These are phyloP conservation scores for Parelbella ahira DNA, from an alignment of 2,888 invertebrate species.

Conservation along the genomic window DNA sequence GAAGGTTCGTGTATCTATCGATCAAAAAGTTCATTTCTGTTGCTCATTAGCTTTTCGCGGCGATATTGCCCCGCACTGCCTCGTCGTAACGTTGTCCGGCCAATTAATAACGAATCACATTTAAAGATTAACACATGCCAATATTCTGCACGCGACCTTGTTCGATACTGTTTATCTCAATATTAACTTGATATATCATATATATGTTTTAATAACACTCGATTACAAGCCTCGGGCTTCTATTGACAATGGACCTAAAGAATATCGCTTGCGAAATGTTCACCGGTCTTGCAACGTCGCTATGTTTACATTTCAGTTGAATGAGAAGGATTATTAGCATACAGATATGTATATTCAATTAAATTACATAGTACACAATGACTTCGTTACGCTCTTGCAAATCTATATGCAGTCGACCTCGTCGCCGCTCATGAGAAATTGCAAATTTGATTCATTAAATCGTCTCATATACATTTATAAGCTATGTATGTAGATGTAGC, in stretches of 20 bases:
- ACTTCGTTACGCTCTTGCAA: constrained; percentile 22
- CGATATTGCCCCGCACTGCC: constrained; percentile 32
- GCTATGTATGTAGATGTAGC: constrained; percentile 8
- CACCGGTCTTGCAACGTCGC: constrained; percentile 21
- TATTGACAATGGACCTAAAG: constrained; percentile 39
- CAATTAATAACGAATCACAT: constrained; percentile 37
- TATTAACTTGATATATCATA: constrained; percentile 34
- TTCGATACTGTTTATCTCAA: constrained; percentile 39
- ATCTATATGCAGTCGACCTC: constrained; percentile 19
- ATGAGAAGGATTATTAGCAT: constrained; percentile 26
- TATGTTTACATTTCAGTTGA: constrained; percentile 25
- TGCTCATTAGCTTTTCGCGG: constrained; percentile 41
- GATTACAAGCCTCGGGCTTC: constrained; percentile 37
- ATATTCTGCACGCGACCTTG: constrained; percentile 43
- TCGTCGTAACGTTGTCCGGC: constrained; percentile 35
- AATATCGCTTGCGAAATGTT: constrained; percentile 29
- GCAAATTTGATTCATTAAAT: constrained; percentile 16
- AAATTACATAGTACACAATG: constrained; percentile 20
- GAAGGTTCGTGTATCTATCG: constrained; percentile 40
- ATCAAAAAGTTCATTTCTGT: constrained; percentile 34
- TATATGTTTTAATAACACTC: constrained; percentile 37
- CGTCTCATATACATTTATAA: constrained; percentile 1
- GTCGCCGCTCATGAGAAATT: constrained; percentile 21
- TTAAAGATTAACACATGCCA: constrained; percentile 34
- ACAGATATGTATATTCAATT: constrained; percentile 18